These are phyloP conservation scores for Butorides virescens DNA, from an alignment of 2,113 vertebrate species.

Conservation along the genomic window DNA sequence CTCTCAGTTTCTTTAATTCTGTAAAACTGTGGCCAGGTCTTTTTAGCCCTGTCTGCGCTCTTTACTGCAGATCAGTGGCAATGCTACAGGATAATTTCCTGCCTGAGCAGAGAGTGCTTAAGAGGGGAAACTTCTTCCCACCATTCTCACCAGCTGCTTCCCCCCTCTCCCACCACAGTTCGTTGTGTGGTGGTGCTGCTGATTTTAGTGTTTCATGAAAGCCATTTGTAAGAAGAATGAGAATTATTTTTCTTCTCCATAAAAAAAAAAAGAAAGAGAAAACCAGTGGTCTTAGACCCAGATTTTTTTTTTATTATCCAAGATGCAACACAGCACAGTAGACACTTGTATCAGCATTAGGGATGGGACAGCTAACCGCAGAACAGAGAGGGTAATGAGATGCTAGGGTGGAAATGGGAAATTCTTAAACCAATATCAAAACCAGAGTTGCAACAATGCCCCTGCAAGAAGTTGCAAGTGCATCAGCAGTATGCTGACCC, in stretches of 20 bases:
- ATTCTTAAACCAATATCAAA: neutral
- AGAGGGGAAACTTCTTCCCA: neutral
- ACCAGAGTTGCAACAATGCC: neutral
- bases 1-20: neutral
- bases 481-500: neutral
- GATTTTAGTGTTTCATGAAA: neutral
- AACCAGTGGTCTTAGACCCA: neutral
- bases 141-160: neutral
- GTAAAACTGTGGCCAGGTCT: neutral
- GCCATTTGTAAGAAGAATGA: neutral
- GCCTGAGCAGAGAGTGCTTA: neutral
- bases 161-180: neutral
- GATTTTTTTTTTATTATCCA: neutral
- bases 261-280: neutral
- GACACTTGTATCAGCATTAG: neutral
- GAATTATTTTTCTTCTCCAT: neutral
- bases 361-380: neutral
- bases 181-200: neutral
- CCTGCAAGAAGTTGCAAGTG: neutral
- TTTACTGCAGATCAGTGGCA: neutral
- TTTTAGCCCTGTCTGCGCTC: neutral
- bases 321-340: neutral
- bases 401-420: neutral
- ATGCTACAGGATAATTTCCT: neutral
- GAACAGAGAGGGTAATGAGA: neutral